Conservation (phyloP, 92 coral and sea anemone genomes). For the Micromussa lordhowensis region DNA sequence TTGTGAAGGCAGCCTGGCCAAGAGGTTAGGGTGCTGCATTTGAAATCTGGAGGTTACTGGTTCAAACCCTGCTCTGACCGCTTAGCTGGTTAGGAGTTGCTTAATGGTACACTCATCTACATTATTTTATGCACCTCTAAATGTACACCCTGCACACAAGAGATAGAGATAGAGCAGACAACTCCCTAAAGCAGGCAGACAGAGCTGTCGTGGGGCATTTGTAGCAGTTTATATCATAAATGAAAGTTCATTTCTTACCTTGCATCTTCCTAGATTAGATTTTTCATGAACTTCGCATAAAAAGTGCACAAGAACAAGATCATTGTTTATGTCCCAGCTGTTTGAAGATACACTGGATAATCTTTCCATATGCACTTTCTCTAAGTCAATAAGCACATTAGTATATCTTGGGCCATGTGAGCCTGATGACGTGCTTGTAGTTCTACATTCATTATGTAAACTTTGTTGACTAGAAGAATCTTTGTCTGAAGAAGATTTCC, state of each 20-base stretch:
- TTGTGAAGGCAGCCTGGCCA: too few species aligned
- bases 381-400: constrained; percentile 62
- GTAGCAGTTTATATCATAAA: too few species aligned
- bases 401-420: constrained; percentile 15
- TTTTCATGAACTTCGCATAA: constrained; percentile 74
- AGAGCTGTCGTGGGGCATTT: too few species aligned
- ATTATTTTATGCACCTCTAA: too few species aligned
- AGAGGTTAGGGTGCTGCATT: too few species aligned
- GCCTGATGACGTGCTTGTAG: neutral
- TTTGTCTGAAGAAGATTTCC: neutral
- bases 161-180: too few species aligned
- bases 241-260: constrained; percentile 37
- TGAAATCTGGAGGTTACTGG: too few species aligned
- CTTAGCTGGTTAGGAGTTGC: too few species aligned
- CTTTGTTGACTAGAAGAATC: constrained; percentile 1
- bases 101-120: too few species aligned
- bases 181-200: too few species aligned
- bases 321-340: constrained; percentile 82
- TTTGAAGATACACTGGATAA: constrained; percentile 64
- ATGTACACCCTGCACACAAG: too few species aligned
- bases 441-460: neutral
- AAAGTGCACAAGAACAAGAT: constrained; percentile 80
- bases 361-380: constrained; percentile 64
- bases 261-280: constrained; percentile 79
- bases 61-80: too few species aligned